Base-by-base conservation (phyloP, 2,888 invertebrate genomes). In the Chrysina gloriosa region DNA sequence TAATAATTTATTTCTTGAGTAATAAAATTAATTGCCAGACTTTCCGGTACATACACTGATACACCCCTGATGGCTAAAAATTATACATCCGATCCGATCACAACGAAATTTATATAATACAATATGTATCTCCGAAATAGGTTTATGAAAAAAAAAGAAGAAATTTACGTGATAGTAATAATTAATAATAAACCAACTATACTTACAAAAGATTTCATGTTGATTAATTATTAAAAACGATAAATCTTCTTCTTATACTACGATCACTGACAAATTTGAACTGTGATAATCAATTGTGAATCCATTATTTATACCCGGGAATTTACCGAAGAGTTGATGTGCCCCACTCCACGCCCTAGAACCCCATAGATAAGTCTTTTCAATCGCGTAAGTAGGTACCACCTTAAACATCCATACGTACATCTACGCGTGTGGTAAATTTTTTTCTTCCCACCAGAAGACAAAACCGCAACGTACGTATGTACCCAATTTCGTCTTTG, bases 191-290 rank as follows among this genome's bases (percentile, higher is more conserved):
- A n/a, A n/a, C n/a, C n/a, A n/a, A 52, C 27, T 21, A 48, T 58
- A 67, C 67, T 67, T 34, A 67, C 67, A 34, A 67, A n/a, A 36
- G 42, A 54, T 61, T 67, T 67, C 67, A 67, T 67, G 61, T 61
- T 61, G 67, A 14, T 27, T 11, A 16, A 63, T 27, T 39, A 39
- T 4, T 36, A 6, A 31, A 6, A 31, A 16, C 16, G 29, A n/a
- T 9, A 50, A 23, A 50, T 19, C 52, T 31, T 52, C 14, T 9
- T 52, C 31, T 31, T 31, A 52, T 52, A 31, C 31, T 45, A 11
- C 34, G 47, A 11, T 31, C 39, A 63, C 63, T 47, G 63, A 45
- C 45, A 63, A 63, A 63, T 47, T 47, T 63, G 27, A 47, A 63
- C 63, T 63, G 63, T 45, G 29, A 19, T 29, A 47, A 56, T 29